Percentiles rank a stretch among this genome's conserved stretches.
Conservation (phyloP, 2,888 invertebrate genomes). For the Drosophila lacicola region DNA sequence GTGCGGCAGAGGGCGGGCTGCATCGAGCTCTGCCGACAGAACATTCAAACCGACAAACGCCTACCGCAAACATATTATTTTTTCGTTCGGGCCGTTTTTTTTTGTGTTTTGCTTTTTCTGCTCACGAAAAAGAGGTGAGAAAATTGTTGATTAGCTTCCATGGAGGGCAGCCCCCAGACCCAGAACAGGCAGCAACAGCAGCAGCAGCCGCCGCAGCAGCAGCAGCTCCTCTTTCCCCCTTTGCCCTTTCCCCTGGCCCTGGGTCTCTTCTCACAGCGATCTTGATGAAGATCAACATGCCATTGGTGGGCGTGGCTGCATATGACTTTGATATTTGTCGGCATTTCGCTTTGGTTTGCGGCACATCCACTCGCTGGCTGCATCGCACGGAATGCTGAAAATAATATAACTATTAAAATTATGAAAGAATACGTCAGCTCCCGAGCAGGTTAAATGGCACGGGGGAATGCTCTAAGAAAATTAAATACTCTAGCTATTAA, state of each 20-base stretch:
- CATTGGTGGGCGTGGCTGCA: slow-evolving; percentile 75
- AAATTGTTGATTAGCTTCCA: slow-evolving; percentile 85
- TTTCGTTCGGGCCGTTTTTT: slow-evolving; percentile 13
- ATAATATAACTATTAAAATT: slow-evolving; percentile 82
- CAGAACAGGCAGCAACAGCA: slow-evolving; percentile 23
- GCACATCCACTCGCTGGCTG: slow-evolving; percentile 31
- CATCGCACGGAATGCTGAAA: slow-evolving; percentile 57
- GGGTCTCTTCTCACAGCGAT: slow-evolving; percentile 43
- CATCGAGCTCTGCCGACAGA: slow-evolving; percentile 80
- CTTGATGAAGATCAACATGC: slow-evolving; percentile 83
- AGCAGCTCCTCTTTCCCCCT: slow-evolving; percentile 2
- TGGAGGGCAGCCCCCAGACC: slow-evolving; percentile 71
- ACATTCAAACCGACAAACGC: slow-evolving; percentile 83
- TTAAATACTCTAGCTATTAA: no score
- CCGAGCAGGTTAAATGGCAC: background rate
- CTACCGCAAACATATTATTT: slow-evolving; percentile 71
- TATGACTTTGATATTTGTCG: slow-evolving; percentile 82
- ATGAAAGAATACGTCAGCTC: slow-evolving; percentile 30
- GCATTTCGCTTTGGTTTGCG: slow-evolving; percentile 63
- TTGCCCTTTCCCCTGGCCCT: background rate
- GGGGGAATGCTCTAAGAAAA: slow-evolving; percentile 31
- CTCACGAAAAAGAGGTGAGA: slow-evolving; percentile 84
- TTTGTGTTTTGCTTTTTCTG: slow-evolving; percentile 37
- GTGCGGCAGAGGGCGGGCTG: slow-evolving; percentile 25
- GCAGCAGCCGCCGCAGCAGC: slow-evolving; percentile 4